phyloP scores from a whole-genome alignment of 2,797 vertebrate genomes.

The Oreonectes daqikongensis region DNA sequence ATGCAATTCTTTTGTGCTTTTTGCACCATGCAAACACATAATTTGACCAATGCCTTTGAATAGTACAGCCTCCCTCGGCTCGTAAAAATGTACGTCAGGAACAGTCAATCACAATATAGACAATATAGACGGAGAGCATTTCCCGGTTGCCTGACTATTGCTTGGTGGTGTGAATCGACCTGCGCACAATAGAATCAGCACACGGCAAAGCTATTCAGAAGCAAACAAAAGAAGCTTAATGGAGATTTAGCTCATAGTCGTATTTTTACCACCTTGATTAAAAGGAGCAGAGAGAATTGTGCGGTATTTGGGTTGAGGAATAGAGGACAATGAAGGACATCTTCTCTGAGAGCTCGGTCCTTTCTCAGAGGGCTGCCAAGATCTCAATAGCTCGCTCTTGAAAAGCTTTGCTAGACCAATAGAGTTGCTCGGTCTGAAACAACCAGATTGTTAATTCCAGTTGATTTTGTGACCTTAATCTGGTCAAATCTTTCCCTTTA shows the following conservation, averaged over 20 bases:
- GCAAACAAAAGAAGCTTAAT: constrained; percentile 53
- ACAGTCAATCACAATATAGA: constrained; percentile 9
- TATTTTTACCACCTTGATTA: constrained; percentile 43
- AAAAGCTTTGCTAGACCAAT: constrained; percentile 34
- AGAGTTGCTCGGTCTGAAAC: constrained; percentile 21
- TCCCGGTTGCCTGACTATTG: not conserved
- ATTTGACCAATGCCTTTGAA: not conserved
- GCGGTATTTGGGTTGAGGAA: constrained; percentile 31
- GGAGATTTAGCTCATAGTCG: constrained; percentile 35
- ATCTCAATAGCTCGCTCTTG: constrained; percentile 34
- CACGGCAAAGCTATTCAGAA: constrained; percentile 41
- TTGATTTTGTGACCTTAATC: not conserved
- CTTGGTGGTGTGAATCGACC: not conserved
- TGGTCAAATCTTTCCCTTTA: not conserved
- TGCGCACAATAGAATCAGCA: constrained; percentile 47
- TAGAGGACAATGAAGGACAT: constrained; percentile 53
- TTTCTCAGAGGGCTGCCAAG: constrained; percentile 11
- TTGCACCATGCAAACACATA: not conserved
- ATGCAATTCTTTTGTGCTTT: not conserved
- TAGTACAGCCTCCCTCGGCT: not conserved
- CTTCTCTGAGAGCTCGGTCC: constrained; percentile 29
- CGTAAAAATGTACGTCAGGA: not conserved
- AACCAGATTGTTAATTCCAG: constrained; percentile 17
- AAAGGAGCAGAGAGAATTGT: constrained; percentile 47
- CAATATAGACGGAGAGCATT: not conserved